Percentiles rank a stretch among this genome's conserved stretches.
Evolutionary conservation across 2,113 vertebrate genomes (phyloP).

Genomic region (Copsychus sechellarum): DNA sequence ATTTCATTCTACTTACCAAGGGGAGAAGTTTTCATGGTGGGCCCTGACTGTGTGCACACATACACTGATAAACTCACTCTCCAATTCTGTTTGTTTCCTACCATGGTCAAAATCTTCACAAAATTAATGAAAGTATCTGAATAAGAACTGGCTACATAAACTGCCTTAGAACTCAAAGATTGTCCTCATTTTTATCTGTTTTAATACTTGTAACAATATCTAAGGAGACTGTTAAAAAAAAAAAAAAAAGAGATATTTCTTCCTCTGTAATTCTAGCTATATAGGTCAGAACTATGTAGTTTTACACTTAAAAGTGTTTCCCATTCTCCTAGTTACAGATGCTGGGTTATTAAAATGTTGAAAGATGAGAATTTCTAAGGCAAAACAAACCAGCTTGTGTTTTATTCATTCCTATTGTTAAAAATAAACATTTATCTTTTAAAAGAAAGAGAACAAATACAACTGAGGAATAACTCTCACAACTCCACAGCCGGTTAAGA

Average conservation of each 20-base stretch:
- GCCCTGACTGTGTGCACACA: background rate
- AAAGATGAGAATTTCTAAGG: background rate
- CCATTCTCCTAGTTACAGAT: background rate
- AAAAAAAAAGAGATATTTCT: background rate
- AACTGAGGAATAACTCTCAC: background rate
- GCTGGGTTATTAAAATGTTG: background rate
- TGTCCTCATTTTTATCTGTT: background rate
- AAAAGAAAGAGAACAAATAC: background rate
- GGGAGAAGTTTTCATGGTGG: background rate
- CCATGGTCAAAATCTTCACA: background rate
- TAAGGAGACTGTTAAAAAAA: background rate
- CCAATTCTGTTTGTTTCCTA: background rate
- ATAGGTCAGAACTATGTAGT: background rate
- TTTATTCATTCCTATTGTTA: slow-evolving; percentile 4
- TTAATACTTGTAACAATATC: background rate
- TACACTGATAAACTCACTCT: background rate
- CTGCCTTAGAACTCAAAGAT: background rate
- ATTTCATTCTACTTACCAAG: background rate
- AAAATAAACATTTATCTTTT: slow-evolving; percentile 22
- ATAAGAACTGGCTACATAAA: background rate
- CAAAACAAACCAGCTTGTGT: background rate
- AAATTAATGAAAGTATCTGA: background rate
- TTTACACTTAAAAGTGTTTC: background rate
- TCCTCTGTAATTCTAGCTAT: background rate
- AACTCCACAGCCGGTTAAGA: background rate